Evolutionary conservation across 2,113 vertebrate genomes (phyloP).

Genomic region (Proteles cristata): DNA sequence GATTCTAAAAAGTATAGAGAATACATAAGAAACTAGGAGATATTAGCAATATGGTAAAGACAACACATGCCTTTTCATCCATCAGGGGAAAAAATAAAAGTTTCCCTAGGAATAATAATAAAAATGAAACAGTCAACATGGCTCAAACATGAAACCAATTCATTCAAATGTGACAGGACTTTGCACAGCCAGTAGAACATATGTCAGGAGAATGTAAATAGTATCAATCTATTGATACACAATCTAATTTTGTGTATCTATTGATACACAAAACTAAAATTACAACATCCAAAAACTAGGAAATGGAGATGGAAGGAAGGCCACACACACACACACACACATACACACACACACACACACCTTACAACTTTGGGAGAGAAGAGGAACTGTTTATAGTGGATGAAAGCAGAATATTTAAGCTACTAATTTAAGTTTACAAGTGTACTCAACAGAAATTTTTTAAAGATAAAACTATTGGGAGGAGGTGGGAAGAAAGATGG

Average conservation of each 20-base stretch:
- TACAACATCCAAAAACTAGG: not conserved
- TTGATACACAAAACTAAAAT: not conserved
- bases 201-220: not conserved
- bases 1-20: not conserved
- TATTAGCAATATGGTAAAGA: not conserved
- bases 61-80: not conserved
- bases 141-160: slow-evolving; percentile 26
- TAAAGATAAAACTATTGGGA: not conserved
- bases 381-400: not conserved
- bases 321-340: not conserved
- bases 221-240: too few relatives aligned
- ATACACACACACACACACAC: too few relatives aligned
- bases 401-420: not conserved
- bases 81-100: not conserved
- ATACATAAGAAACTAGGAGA: not conserved
- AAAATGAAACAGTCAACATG: slow-evolving; percentile 1
- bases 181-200: not conserved
- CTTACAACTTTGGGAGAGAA: not conserved
- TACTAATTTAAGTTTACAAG: not conserved
- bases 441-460: not conserved
- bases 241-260: too few relatives aligned
- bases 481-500: not conserved
- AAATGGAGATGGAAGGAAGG: not conserved
- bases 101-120: not conserved
- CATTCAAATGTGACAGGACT: not conserved